Evolutionary conservation across 2,113 vertebrate genomes (phyloP), one percentile per base, ranked within the genome.

Genomic region (Otus sunia): DNA sequence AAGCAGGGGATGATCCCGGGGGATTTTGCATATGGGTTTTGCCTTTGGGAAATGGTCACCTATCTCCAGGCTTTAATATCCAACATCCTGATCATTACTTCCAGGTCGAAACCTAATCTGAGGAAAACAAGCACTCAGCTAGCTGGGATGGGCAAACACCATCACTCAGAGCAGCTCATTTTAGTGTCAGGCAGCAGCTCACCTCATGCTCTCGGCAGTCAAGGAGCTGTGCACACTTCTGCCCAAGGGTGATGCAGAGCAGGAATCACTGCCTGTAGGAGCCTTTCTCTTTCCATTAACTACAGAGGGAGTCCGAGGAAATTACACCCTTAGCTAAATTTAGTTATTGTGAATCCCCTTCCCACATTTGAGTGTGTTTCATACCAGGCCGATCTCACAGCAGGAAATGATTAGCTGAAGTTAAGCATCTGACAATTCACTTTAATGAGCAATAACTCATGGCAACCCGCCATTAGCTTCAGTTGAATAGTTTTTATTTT

Each of bases 401-500:
- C 95, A 96, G 95, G 96, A 94, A 97, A 96, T 96, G 92, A 96
- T 97, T 97, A 96, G 96, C 86, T 84, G 68, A 95, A 96, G 94
- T 93, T 90, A 88, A 96, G 96, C 94, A 96, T 96, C 94, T 97
- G 95, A 95, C 94, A 97, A 91, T 96, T 96, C 93, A 76, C 90
- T 97, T 96, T 96, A 97, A 97, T 94, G 91, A 97, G 96, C 87
- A 96, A 94, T 95, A 97, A 97, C 77, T 94, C 30, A 72, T 96
- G 97, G 96, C 97, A 97, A 94, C 73, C 77, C 7, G 88, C 93
- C 91, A 96, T 80, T 68, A 91, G 93, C 50, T 94, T 84, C 93
- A 85, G 75, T 76, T 96, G 96, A 96, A 88, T 67, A 96, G 91
- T 50, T 96, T 96, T 97, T 98, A 98, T 97, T 98, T 98, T 97